Base-by-base conservation (phyloP, 2,113 vertebrate genomes). In the Pteropus alecto region DNA sequence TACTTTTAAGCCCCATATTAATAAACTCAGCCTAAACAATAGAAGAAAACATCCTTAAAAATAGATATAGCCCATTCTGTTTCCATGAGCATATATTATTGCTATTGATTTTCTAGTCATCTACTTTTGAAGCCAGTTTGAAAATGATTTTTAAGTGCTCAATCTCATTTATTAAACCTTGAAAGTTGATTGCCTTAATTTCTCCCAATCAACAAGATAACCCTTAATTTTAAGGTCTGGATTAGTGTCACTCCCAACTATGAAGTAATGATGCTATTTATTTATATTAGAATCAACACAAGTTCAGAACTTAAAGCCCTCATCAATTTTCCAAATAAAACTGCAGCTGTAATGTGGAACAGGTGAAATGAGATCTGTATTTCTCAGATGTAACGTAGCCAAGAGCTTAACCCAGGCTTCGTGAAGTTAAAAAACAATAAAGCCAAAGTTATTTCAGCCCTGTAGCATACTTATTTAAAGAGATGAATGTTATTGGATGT, bases 381-480 rank as follows among this genome's bases (percentile, higher is more conserved):
- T 96, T 93, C 88, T 86, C 96, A 87, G 68, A 95, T 95, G 84
- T 95, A 97, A 96, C 63, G 48, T 41, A 96, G 81, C 93, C 96
- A 81, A 95, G 87, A 97, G 93, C 88, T 98, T 98, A 97, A 97
- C 86, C 73, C 92, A 88, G 85, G 38, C 87, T 92, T 90, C 87
- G 90, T 84, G 88, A 98, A 97, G 96, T 97, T 97, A 97, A 97
- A 95, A 96, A 96, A 93, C 95, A 97, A 93, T 97, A 97, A 93
- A 97, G 78, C 71, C 54, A 88, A 94, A 96, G 74, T 95, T 97
- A 96, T 96, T 97, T 97, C 79, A 96, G 58, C 95, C 79, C 87
- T 93, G 90, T n/a, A 82, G 90, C 93, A 83, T 51, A 95, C 96
- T 96, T 97, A 90, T 96, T 97, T 97, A 95, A 95, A 96, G 94